Evolutionary conservation across 92 coral and sea anemone species (phyloP), one percentile per base, ranked within the genome.

Genomic region (Paragorgia papillata): DNA sequence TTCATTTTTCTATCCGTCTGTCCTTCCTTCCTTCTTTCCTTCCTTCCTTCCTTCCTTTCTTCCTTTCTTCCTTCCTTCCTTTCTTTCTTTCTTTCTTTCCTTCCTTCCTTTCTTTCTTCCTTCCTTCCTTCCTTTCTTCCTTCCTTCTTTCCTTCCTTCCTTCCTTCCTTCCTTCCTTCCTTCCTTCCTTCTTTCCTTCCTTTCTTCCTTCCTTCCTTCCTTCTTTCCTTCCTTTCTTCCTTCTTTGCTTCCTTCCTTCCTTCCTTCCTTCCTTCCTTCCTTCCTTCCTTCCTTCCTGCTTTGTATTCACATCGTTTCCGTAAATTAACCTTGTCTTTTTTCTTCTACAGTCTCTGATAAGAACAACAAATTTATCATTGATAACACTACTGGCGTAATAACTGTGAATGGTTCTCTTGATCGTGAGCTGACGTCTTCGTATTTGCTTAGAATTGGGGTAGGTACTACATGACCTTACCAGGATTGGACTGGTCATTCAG

Each of bases 401-500:
- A 88, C 90, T 2, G 97, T 93, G 18, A 88, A 88, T 62, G 92
- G 86, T 18, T 21, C 92, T 6, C 85, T 93, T 61, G 91, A 93
- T 77, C 87, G 97, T n/a, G 97, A 93, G 76, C 53, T 64, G 0
- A 80, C 67, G 12, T 77, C 90, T 2, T 88, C 79, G 21, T 93
- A 90, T 71, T 80, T 30, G 33, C 66, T 93, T 31, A 88, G 97
- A 24, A 84, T 93, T 69, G 97, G 97, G 85, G 97, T 93, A 48
- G 79, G 97, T 7, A 24, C 37, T 28, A 77, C 24, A 13, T 53
- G n/a, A n/a, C n/a, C n/a, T n/a, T n/a, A n/a, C n/a, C n/a, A n/a
- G n/a, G n/a, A n/a, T n/a, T n/a, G n/a, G n/a, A n/a, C n/a, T n/a
- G n/a, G n/a, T n/a, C n/a, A n/a, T n/a, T n/a, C n/a, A n/a, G n/a